A percentile compares a stretch with the other conserved stretches of the same genome.
phyloP scores from a whole-genome alignment of 2,797 vertebrate genomes.

The Vireo griseus region DNA sequence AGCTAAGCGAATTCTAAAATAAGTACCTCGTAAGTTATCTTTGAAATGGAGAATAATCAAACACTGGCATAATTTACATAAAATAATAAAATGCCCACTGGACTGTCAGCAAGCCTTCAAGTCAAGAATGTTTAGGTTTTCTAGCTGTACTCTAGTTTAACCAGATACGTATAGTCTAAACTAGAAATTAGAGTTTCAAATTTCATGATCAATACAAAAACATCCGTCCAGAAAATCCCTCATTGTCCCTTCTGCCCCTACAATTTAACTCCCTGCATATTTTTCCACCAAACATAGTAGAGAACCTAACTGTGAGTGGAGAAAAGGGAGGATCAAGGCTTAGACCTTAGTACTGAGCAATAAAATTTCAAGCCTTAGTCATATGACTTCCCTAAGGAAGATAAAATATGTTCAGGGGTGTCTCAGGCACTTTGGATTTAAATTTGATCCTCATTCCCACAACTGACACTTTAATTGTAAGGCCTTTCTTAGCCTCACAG shows the following conservation, averaged over 20 bases:
- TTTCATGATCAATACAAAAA: neutral
- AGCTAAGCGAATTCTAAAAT: neutral
- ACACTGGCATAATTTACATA: neutral
- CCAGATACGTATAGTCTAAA: neutral
- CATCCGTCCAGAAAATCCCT: neutral
- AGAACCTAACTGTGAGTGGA: neutral
- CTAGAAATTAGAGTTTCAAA: neutral
- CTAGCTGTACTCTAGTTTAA: neutral
- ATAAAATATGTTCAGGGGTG: neutral
- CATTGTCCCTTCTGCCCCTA: neutral
- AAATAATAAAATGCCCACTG: neutral
- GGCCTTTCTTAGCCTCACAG: neutral
- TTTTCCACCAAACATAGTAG: neutral
- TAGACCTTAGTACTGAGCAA: neutral
- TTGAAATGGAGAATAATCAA: neutral
- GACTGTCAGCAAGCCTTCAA: neutral
- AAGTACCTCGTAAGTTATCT: neutral
- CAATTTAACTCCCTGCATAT: neutral
- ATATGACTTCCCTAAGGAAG: neutral
- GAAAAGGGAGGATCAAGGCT: neutral
- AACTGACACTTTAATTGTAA: slow-evolving; percentile 12
- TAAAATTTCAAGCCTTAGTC: neutral
- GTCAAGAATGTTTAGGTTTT: neutral
- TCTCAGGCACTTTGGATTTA: slow-evolving; percentile 4
- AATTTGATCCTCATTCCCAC: slow-evolving; percentile 54